phyloP scores from a whole-genome alignment of 2,797 vertebrate genomes.

The Lepilemur septentrionalis region DNA sequence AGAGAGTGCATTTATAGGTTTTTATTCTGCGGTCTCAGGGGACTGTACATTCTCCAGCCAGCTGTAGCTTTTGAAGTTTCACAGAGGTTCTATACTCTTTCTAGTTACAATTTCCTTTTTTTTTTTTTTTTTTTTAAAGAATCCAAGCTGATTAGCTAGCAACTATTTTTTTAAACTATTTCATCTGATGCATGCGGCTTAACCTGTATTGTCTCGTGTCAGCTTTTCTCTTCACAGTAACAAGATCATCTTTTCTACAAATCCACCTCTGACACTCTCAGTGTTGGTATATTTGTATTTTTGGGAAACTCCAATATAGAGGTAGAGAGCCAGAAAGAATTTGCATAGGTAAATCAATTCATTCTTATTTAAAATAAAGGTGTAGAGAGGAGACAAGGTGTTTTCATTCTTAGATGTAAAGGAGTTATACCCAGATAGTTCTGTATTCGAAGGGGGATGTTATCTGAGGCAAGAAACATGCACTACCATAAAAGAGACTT shows the following conservation, averaged over 20 bases:
- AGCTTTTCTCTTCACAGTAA: neutral
- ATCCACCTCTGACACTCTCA: neutral
- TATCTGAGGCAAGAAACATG: constrained; percentile 34
- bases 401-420: constrained; percentile 23
- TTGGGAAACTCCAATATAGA: neutral
- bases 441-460: neutral
- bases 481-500: neutral
- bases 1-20: constrained; percentile 65
- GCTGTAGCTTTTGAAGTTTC: constrained; percentile 74
- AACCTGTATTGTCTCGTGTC: neutral
- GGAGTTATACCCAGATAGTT: neutral
- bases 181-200: constrained; percentile 15
- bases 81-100: constrained; percentile 65
- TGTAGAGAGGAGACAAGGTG: neutral
- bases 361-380: constrained; percentile 37
- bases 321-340: neutral
- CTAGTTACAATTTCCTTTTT: constrained; percentile 49
- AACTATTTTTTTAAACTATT: constrained; percentile 40
- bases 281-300: neutral
- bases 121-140: neutral
- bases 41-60: constrained; percentile 60
- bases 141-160: constrained; percentile 60
- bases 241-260: constrained; percentile 16
- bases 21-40: constrained; percentile 57
- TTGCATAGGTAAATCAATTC: neutral